Base-by-base conservation (phyloP, 2,888 invertebrate genomes). In the Pegoplata infirma region DNA sequence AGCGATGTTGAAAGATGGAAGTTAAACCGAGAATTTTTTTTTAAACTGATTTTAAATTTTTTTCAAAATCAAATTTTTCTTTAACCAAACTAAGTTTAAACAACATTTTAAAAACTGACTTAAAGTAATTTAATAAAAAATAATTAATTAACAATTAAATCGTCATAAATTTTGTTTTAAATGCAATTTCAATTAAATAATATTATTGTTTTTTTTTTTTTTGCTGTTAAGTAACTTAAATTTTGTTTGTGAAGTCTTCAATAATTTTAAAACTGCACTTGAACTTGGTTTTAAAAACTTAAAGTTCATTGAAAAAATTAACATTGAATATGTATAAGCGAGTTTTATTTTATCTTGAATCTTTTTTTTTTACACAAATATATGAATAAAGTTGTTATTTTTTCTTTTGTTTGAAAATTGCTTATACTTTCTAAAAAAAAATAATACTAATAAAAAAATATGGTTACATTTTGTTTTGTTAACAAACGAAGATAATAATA, bases 391-490 rank as follows among this genome's bases (percentile, higher is more conserved):
- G 7, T 58, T 40, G 36, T 21, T 36, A 16, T 59, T 17, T 59
- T 5, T 56, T 49, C 49, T 63, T 47, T 19, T 63, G 47, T 19
- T 64, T 56, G 25, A 58, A 47, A 36, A 53, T 59, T 68, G 55
- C 68, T 67, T 44, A 64, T 64, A 76, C 76, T 76, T 76, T 76
- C 76, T 71, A 76, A 69, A 75, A 68, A 19, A n/a, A 21, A 56
- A 71, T 8, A 44, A 44, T 4, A 25, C 19, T 19, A 51, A 10
- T 17, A 32, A 49, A 49, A 55, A 40, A 61, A 56, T 55, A 72
- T 67, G 55, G 47, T 67, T 55, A 76, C 28, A 49, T 40, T 67
- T 53, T 19, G 8, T 12, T 55, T 56, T 64, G 28, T 44, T 12
- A 59, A 47, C 5, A 66, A 66, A 23, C 8, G 5, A 66, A 58